These are phyloP conservation scores for Ochropleura plecta DNA, from an alignment of 2,888 invertebrate species.

Conservation along the genomic window DNA sequence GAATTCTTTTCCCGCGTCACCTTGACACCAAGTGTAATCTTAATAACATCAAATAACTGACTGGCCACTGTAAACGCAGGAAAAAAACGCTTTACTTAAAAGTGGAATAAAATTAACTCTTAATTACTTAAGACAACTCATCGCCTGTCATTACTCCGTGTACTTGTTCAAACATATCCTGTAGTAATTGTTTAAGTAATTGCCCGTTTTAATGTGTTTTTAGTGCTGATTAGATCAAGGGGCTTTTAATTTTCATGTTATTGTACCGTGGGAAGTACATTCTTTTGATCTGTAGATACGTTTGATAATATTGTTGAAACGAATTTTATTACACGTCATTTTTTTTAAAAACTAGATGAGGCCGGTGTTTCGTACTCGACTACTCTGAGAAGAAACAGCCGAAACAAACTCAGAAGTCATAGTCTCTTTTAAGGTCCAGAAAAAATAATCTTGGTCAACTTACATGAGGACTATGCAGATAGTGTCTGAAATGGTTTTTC, in stretches of 20 bases:
- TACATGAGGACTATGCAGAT: no score
- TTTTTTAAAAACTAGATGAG: no score
- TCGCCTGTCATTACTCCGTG: conserved; percentile 57
- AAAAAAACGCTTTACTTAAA: conserved; percentile 43
- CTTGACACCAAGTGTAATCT: conserved; percentile 4
- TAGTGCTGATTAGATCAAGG: conserved; percentile 51
- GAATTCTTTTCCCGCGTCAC: no score
- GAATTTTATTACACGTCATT: not conserved
- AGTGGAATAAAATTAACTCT: conserved; percentile 30
- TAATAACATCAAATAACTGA: conserved; percentile 5
- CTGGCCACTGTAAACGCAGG: not conserved
- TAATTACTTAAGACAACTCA: conserved; percentile 52
- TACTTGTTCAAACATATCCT: conserved; percentile 59
- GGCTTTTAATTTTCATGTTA: conserved; percentile 46
- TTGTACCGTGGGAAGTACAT: conserved; percentile 52
- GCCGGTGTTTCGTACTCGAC: no score
- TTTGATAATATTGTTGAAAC: conserved; percentile 34
- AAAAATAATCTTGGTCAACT: no score
- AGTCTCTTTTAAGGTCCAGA: no score
- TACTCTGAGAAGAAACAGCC: no score
- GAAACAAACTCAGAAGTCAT: no score
- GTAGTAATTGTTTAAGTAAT: conserved; percentile 63
- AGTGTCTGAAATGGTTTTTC: no score
- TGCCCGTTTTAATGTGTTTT: conserved; percentile 53
- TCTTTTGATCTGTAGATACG: conserved; percentile 51